Conservation (phyloP, 2,888 invertebrate genomes). For the Stratiomys singularior region DNA sequence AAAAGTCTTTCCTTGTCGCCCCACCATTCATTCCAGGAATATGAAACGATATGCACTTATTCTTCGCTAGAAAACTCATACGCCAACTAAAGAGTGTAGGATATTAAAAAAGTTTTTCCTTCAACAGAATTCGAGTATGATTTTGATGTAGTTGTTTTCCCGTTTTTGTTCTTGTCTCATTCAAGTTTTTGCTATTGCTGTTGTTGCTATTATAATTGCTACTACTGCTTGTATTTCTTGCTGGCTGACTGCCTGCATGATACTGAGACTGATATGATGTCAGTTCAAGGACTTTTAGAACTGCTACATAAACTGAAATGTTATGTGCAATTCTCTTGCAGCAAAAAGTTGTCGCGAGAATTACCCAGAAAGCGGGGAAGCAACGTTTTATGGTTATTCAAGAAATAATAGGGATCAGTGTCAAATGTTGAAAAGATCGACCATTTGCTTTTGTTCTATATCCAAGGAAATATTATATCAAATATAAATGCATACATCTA, state of each 20-base stretch:
- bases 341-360: too few relatives aligned
- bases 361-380: too few relatives aligned
- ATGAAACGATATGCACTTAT: slow-evolving; percentile 7
- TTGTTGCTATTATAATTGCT: background rate
- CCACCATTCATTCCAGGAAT: background rate
- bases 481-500: too few relatives aligned
- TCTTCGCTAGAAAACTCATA: slow-evolving; percentile 10
- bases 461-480: too few relatives aligned
- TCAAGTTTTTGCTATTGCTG: background rate
- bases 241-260: background rate
- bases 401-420: too few relatives aligned
- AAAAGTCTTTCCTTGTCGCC: background rate
- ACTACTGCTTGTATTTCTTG: background rate
- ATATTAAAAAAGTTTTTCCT: slow-evolving; percentile 25
- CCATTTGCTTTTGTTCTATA: too few relatives aligned
- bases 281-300: too few relatives aligned
- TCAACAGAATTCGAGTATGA: background rate
- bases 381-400: too few relatives aligned
- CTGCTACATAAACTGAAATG: too few relatives aligned
- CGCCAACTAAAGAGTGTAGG: background rate
- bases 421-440: too few relatives aligned
- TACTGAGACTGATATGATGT: too few relatives aligned
- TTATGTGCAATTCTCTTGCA: too few relatives aligned
- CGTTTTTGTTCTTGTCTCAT: background rate
- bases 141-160: background rate